Base-by-base conservation (phyloP, 2,888 invertebrate species). In the Labia minor region DNA sequence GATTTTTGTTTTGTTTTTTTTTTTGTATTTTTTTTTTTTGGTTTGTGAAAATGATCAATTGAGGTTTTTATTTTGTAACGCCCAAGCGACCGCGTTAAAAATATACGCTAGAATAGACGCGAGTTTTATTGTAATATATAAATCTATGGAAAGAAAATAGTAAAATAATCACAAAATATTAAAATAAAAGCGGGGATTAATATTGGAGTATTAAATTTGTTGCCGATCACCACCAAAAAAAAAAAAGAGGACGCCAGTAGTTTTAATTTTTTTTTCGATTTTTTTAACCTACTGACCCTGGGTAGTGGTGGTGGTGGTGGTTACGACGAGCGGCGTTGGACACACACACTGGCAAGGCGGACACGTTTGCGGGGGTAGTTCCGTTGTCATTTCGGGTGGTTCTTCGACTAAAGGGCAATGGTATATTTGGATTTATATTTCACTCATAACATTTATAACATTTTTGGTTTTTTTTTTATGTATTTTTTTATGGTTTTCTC, bases 291-390 rank as follows among this genome's bases (percentile, higher is more conserved):
- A 49, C 49, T 49, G 49, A 49, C 49, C 49, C 49, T 49, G 49
- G 4, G n/a, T n/a, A 33, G 33, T 6, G 33, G 37, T 63, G 19
- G 37, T 62, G 61, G 16, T 19, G 26, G 62, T 26, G 49, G 37
- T 65, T 37, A 63, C 64, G 62, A 61, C 61, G 19, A 66, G 33
- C 18, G 62, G 33, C 49, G 49, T 49, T 26, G 69, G 64, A 62
- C 69, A 67, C 63, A 64, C 33, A 37, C 69, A 69, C 66, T 65
- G 37, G 62, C 69, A 69, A 21, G 67, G 68, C 26, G 68, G 69
- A 18, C 69, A 69, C 61, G 69, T 69, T 49, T 49, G 49, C 16
- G 49, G 49, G 16, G 49, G n/a, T n/a, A 49, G 16, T 16, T 49
- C 49, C 49, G 49, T 49, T 11, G 49, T 11, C 49, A 49, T 4